Evolutionary conservation across 2,888 invertebrate genomes (phyloP).

Genomic region (Drosophila nigricruria): DNA sequence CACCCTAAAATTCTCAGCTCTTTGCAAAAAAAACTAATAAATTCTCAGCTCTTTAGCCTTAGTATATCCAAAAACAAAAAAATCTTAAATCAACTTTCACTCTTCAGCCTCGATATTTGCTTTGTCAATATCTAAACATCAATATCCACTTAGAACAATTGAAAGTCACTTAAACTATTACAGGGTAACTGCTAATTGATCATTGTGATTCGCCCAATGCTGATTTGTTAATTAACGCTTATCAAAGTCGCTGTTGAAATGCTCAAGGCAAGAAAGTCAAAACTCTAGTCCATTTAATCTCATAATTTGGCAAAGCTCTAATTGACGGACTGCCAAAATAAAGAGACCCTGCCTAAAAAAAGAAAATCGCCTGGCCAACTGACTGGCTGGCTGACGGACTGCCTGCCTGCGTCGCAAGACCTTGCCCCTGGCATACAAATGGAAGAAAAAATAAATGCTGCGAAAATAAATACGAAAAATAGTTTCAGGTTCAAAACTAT

Average conservation of each 20-base stretch:
- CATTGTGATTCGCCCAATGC: background rate
- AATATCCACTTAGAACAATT: background rate
- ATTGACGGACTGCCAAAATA: conserved; percentile 47
- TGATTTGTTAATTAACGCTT: conserved; percentile 37
- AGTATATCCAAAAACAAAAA: background rate
- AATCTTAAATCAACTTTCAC: background rate
- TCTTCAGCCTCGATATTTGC: background rate
- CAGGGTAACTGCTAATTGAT: conserved; percentile 30
- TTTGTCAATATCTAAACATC: background rate
- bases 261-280: conserved; percentile 53
- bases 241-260: conserved; percentile 57
- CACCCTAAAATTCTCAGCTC: too few relatives aligned
- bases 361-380: background rate
- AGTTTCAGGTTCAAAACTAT: conserved; percentile 73
- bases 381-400: too few relatives aligned
- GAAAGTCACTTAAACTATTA: background rate
- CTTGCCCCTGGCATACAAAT: conserved; percentile 72
- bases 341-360: conserved; percentile 42
- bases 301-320: conserved; percentile 44
- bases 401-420: conserved; percentile 4
- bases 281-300: conserved; percentile 32
- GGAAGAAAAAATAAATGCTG: background rate
- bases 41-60: too few relatives aligned
- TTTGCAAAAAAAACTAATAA: too few relatives aligned
- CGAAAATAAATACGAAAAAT: conserved; percentile 4